Conservation (phyloP, 2,888 invertebrate species). For the Diloba caeruleocephala region DNA sequence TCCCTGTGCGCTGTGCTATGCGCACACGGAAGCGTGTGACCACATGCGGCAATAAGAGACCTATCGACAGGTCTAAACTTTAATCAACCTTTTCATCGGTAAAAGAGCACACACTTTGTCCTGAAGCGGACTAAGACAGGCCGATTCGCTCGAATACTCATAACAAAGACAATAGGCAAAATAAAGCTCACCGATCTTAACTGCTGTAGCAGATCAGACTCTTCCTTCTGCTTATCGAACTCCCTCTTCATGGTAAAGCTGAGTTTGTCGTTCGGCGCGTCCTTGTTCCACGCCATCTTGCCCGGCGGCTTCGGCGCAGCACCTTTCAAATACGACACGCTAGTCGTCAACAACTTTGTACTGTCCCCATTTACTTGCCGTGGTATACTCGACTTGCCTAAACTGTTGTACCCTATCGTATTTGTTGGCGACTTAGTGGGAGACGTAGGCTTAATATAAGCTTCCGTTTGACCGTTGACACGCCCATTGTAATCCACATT, state of each 20-base stretch:
- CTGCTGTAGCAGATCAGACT: conserved; percentile 95
- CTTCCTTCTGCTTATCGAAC: conserved; percentile 97
- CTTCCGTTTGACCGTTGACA: conserved; percentile 73
- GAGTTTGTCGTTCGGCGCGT: conserved; percentile 92
- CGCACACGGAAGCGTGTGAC: no score
- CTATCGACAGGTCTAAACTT: no score
- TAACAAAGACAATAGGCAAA: conserved; percentile 47
- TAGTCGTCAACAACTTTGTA: conserved; percentile 88
- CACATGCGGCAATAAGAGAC: no score
- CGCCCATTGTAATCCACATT: conserved; percentile 73
- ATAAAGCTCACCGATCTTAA: conserved; percentile 92
- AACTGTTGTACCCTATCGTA: conserved; percentile 89
- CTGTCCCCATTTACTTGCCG: conserved; percentile 76
- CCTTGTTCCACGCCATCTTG: conserved; percentile 93
- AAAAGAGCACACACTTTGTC: no score
- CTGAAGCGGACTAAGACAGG: no score
- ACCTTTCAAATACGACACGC: conserved; percentile 90
- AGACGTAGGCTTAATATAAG: conserved; percentile 91
- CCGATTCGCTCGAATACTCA: no score
- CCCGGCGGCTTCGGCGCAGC: conserved; percentile 78
- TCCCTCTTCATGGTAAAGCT: conserved; percentile 97
- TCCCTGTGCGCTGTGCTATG: no score
- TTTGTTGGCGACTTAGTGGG: conserved; percentile 90
- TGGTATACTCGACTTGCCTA: conserved; percentile 78
- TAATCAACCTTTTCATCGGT: no score